Percentiles rank a stretch among this genome's conserved stretches.
Conservation (phyloP, 92 coral and sea anemone genomes). For the Muricea muricata region DNA sequence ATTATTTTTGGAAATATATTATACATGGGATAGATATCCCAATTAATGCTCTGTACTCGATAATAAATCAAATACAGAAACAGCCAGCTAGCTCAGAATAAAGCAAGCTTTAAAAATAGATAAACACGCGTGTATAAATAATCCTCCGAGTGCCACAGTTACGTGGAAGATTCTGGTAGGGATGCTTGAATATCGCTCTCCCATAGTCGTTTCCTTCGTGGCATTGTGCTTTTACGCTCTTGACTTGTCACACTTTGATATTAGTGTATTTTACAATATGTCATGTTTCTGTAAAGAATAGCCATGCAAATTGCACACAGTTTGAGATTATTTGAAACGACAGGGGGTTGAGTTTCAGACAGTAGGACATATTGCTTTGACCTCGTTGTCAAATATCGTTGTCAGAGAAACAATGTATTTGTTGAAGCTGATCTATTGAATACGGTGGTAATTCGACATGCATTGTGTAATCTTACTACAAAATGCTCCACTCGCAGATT, state of each 20-base stretch:
- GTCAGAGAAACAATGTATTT: conserved; percentile 10
- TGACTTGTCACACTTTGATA: background rate
- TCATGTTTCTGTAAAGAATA: background rate
- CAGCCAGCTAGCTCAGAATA: no score
- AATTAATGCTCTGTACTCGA: no score
- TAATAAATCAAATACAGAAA: no score
- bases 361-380: background rate
- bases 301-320: background rate
- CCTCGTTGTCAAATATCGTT: conserved; percentile 1
- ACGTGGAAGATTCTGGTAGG: background rate
- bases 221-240: background rate
- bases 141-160: background rate
- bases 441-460: background rate
- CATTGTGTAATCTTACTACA: background rate
- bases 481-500: background rate
- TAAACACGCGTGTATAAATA: no score
- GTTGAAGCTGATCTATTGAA: background rate
- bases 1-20: no score
- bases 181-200: background rate
- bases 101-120: no score
- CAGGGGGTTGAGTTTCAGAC: background rate
- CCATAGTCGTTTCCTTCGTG: background rate
- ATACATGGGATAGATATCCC: no score
- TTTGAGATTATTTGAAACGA: conserved; percentile 17
- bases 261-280: background rate